Base-by-base conservation (phyloP, 2,797 vertebrate species). In the Malacoraja senta region DNA sequence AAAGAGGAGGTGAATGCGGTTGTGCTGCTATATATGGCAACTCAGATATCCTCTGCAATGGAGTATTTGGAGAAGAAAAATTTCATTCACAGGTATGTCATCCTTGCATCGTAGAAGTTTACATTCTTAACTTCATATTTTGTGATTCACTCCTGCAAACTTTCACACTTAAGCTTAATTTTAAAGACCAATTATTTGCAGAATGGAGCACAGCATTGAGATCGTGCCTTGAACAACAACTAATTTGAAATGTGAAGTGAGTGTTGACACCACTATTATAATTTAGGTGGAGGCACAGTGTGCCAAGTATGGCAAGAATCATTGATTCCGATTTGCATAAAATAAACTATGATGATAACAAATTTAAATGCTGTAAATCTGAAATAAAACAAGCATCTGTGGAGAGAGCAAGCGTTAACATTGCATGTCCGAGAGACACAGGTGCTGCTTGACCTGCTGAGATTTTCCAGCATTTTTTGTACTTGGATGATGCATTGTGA, bases 21-120 rank as follows among this genome's bases (percentile, higher is more conserved):
- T 95, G 99, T 99, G 96, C 97, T 99, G 93, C 98, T 99, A 0
- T 97, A 99, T 96, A 99, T 99, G 99, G 99, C 99, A 93, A 99
- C 99, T 1, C 99, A 99, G 97, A 99, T 99, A 97, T 99, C 99
- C 93, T 99, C 98, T 0, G 98, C 99, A 94, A 99, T 99, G 99
- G 99, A 99, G 95, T 99, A 99, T 95, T 96, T 99, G 96, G 99
- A 99, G 97, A 99, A 98, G 96, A 99, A 99, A 91, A 99, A 99
- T 96, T 99, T 99, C 95, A 99, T 99, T 94, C 99, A 99, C 96
- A 98, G 99, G 99, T 99, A 94, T 77, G 93, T 7, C 24, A 44
- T 4, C 38, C 78, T 84, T 4, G 0, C 0, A 93, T 92, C 1
- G 19, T 1, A 88, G 61, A 53, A 29, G 21, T 63, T 65, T 24